A percentile compares a stretch with the other conserved stretches of the same genome.
Conservation (phyloP, 2,113 vertebrate genomes). For the Hystrix cristata region DNA sequence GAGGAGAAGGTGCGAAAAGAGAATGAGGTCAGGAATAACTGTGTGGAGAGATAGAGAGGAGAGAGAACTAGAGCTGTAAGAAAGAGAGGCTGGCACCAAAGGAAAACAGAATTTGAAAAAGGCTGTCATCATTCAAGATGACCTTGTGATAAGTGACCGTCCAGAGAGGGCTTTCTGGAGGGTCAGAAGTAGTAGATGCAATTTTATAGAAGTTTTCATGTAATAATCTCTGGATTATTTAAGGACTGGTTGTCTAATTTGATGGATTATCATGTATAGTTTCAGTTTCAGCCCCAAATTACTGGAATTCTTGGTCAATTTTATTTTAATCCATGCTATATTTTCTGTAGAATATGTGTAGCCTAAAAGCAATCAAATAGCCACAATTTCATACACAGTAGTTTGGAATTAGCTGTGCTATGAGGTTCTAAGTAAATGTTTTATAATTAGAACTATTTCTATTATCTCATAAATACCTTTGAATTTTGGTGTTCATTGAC, state of each 20-base stretch:
- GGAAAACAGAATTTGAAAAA: not conserved
- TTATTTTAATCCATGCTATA: not conserved
- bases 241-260: not conserved
- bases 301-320: not conserved
- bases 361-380: not conserved
- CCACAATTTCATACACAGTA: not conserved
- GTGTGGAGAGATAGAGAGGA: not conserved
- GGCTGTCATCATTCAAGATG: not conserved
- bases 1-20: not conserved
- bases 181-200: not conserved
- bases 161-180: not conserved
- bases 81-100: not conserved
- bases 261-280: not conserved
- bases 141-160: not conserved
- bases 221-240: not conserved
- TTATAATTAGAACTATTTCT: conserved; percentile 54
- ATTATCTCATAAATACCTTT: conserved; percentile 66
- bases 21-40: not conserved
- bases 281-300: not conserved
- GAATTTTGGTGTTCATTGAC: conserved; percentile 57
- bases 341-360: not conserved
- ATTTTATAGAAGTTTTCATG: not conserved
- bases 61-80: not conserved
- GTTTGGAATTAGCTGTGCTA: not conserved
- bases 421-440: conserved; percentile 28